Evolutionary conservation across 2,113 vertebrate genomes (phyloP).

Genomic region (Ardeotis arabs): DNA sequence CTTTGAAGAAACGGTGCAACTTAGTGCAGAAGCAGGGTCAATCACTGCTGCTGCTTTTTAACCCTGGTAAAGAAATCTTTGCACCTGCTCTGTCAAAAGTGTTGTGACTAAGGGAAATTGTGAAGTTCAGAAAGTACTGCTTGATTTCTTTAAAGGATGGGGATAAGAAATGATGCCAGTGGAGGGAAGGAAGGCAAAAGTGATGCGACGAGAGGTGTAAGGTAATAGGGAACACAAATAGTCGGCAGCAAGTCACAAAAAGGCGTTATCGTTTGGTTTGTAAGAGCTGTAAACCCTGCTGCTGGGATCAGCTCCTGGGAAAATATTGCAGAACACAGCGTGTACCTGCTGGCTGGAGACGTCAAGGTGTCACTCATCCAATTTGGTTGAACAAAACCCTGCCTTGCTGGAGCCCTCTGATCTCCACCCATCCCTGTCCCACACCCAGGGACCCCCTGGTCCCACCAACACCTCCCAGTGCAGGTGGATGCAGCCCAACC

Average conservation of each 20-base stretch:
- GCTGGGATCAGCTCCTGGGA: background rate
- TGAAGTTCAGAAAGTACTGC: background rate
- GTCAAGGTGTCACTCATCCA: background rate
- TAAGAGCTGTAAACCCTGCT: background rate
- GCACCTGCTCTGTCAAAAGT: background rate
- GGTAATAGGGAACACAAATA: background rate
- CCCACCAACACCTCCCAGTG: fast-evolving
- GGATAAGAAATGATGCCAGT: background rate
- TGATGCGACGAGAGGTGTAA: background rate
- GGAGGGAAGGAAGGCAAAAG: background rate
- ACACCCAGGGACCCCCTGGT: background rate
- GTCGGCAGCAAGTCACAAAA: background rate
- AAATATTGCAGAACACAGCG: fast-evolving
- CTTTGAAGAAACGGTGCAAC: background rate
- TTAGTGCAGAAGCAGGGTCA: background rate
- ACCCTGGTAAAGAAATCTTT: background rate
- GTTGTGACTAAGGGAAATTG: background rate
- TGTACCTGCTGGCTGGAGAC: background rate
- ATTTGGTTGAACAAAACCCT: background rate
- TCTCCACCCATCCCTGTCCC: background rate
- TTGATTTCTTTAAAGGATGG: background rate
- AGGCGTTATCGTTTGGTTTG: background rate
- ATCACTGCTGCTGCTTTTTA: background rate
- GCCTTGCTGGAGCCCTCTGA: background rate
- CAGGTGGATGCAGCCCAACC: too few relatives aligned